Base-by-base conservation (phyloP, 2,113 vertebrate genomes). In the Halcyon senegalensis region DNA sequence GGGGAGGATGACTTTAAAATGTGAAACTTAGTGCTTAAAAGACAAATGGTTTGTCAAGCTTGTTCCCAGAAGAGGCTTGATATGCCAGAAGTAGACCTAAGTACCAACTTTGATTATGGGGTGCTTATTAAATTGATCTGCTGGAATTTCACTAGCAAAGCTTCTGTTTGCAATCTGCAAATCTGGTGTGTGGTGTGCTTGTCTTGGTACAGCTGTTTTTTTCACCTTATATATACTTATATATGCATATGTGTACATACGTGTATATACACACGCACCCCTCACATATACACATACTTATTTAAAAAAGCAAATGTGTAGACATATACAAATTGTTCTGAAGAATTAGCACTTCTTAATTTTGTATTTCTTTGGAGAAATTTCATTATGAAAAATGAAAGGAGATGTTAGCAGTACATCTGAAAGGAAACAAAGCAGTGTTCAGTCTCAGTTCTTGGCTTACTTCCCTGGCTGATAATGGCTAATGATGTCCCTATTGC, bases 211-310 rank as follows among this genome's bases (percentile, higher is more conserved):
- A 86, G 30, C 44, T 86, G 41, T 76, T 2, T 68, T 2, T 73
- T 2, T 69, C 21, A 31, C 9, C 2, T 1, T 39, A 4, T 56
- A 5, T 50, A 35, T 46, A 16, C 2, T 3, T 66, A 23, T 13
- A 20, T 41, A 17, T 14, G 6, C 69, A 13, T 62, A 15, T 8
- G 16, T 58, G 6, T 27, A 23, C 13, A 10, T 31, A 43, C 3
- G 3, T 60, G 3, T 18, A 28, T 31, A 4, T 44, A 8, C 7
- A 20, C 7, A 48, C 7, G 28, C 14, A 2, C 11, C 8, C 21
- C 9, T 11, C 3, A 5, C 4, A 86, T 63, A 69, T 84, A 33
- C 19, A 28, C 24, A 31, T 75, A 16, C 2, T 37, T 46, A 60
- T 60, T 91, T 84, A 72, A 85, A 17, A 48, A 58, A 70, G 16